phyloP scores from a whole-genome alignment of 2,888 invertebrate species.

The Parelbella ahira region DNA sequence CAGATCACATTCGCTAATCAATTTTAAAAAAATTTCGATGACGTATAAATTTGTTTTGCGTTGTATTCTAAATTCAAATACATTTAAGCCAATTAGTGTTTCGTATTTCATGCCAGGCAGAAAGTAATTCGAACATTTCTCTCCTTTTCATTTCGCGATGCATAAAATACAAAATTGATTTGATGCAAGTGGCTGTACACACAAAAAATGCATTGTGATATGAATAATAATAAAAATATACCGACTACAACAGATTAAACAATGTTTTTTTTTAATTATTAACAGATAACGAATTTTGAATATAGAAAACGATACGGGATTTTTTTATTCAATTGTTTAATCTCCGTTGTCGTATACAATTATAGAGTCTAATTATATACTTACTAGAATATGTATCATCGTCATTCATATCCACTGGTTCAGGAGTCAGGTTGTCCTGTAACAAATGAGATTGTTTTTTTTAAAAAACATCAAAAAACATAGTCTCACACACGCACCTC shows the following conservation, averaged over 20 bases:
- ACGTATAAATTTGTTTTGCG: too few relatives aligned
- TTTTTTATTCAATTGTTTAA: neutral
- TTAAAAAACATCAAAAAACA: too few relatives aligned
- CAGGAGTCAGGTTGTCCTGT: constrained; percentile 86
- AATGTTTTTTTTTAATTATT: neutral
- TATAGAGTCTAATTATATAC: constrained; percentile 38
- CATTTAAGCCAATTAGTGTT: constrained; percentile 49
- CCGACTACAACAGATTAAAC: constrained; percentile 15
- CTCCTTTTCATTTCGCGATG: constrained; percentile 26
- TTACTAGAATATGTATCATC: constrained; percentile 87
- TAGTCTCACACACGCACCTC: too few relatives aligned
- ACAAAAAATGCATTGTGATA: constrained; percentile 15
- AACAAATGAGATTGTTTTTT: constrained; percentile 58
- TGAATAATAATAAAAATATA: neutral
- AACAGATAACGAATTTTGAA: too few relatives aligned
- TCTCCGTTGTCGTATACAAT: neutral
- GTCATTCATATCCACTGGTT: constrained; percentile 84
- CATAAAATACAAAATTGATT: constrained; percentile 71
- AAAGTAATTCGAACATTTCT: constrained; percentile 21
- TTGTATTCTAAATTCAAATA: too few relatives aligned
- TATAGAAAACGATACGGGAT: too few relatives aligned
- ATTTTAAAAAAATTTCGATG: constrained; percentile 35
- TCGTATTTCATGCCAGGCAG: constrained; percentile 48
- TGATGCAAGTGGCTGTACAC: constrained; percentile 73
- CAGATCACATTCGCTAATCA: constrained; percentile 67